Evolutionary conservation across 2,888 invertebrate genomes (phyloP).

Genomic region (Gymnosoma rotundatum): DNA sequence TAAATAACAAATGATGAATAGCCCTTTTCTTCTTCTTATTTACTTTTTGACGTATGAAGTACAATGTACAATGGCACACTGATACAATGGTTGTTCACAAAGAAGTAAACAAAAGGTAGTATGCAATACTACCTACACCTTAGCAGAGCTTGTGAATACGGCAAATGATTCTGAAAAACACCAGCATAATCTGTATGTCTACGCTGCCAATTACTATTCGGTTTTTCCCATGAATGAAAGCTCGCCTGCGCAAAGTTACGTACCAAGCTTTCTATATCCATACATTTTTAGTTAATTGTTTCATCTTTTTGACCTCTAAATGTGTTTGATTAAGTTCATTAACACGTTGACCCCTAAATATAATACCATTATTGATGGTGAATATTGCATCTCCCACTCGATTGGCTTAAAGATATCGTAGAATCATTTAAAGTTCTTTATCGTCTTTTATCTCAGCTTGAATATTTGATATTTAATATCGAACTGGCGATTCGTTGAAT

Average conservation of each 20-base stretch:
- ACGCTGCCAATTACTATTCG: conserved; percentile 61
- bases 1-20: too few species aligned
- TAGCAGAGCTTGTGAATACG: too few species aligned
- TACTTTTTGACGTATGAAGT: too few species aligned
- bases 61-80: too few species aligned
- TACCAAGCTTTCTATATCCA: conserved; percentile 73
- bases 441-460: conserved; percentile 51
- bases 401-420: conserved; percentile 52
- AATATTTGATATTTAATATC: conserved; percentile 55
- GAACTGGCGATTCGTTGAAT: conserved; percentile 45
- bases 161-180: conserved; percentile 5
- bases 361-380: conserved; percentile 62
- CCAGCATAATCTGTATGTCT: conserved; percentile 32
- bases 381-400: conserved; percentile 47
- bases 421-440: conserved; percentile 30
- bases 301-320: too few species aligned
- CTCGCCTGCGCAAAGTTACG: conserved; percentile 41
- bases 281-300: conserved; percentile 60
- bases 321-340: too few species aligned
- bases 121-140: too few species aligned
- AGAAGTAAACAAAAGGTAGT: too few species aligned
- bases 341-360: conserved; percentile 70
- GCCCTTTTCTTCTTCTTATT: too few species aligned
- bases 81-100: too few species aligned
- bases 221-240: conserved; percentile 62